These are phyloP conservation scores for Dryobota labecula DNA, from an alignment of 2,888 invertebrate species.

Conservation along the genomic window DNA sequence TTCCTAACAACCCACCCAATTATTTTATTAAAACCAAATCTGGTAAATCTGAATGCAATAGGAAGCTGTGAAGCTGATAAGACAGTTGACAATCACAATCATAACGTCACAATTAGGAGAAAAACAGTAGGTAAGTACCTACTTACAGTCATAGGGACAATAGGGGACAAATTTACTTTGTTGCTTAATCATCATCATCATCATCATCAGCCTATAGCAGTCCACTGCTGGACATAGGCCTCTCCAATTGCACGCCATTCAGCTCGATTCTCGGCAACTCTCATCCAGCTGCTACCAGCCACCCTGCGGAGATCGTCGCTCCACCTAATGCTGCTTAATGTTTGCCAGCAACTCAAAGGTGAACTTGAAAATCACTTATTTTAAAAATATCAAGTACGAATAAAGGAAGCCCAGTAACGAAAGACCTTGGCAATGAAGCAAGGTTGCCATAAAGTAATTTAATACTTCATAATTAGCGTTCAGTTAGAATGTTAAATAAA, in stretches of 20 bases:
- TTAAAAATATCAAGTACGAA: not conserved
- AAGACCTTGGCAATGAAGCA: slow-evolving; percentile 9
- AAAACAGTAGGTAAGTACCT: not conserved
- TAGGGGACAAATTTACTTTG: not conserved
- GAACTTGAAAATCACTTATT: not conserved
- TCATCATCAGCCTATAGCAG: too few species aligned
- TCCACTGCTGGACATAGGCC: too few species aligned
- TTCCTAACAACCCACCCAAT: not conserved
- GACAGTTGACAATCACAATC: not conserved
- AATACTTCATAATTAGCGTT: slow-evolving; percentile 40
- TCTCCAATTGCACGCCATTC: too few species aligned
- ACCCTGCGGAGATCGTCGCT: too few species aligned
- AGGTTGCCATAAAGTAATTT: slow-evolving; percentile 28
- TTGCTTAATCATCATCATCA: too few species aligned
- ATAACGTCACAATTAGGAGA: not conserved
- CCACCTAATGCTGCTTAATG: too few species aligned
- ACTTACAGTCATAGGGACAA: not conserved
- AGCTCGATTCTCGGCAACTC: too few species aligned
- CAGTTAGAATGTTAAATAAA: slow-evolving; percentile 8
- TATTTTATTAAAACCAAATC: not conserved
- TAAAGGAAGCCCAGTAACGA: not conserved
- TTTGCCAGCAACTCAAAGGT: not conserved
- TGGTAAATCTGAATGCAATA: not conserved
- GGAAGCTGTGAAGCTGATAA: not conserved
- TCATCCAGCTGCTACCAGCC: too few species aligned